phyloP scores from a whole-genome alignment of 2,113 vertebrate genomes.

The Calypte anna region DNA sequence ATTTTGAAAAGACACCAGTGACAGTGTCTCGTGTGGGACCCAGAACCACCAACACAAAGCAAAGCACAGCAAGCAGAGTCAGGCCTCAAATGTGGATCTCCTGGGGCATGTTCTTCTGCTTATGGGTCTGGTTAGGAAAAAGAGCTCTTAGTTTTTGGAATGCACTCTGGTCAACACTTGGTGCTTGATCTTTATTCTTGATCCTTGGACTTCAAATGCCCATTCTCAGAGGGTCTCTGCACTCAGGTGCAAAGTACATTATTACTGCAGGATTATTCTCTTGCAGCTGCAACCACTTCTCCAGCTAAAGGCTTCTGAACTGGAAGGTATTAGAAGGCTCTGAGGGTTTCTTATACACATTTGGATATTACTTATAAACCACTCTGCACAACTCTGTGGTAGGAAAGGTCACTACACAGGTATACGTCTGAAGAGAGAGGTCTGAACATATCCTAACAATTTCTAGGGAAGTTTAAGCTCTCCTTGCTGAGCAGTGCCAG shows the following conservation, averaged over 20 bases:
- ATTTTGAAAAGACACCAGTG: background rate
- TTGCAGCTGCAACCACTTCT: background rate
- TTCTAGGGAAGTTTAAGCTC: conserved; percentile 17
- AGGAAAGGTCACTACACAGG: background rate
- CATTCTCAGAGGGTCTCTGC: background rate
- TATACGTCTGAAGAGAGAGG: background rate
- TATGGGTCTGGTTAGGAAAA: background rate
- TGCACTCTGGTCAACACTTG: background rate
- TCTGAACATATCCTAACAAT: background rate
- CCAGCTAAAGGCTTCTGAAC: background rate
- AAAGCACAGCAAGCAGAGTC: background rate
- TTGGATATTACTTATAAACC: background rate
- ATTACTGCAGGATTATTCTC: background rate
- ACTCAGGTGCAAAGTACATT: background rate
- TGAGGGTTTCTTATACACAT: background rate
- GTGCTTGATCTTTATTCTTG: background rate
- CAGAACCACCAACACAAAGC: background rate
- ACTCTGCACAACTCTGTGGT: background rate
- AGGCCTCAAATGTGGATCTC: background rate
- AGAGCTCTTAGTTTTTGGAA: background rate
- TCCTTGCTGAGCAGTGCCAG: background rate
- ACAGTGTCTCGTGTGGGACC: background rate
- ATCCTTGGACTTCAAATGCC: background rate
- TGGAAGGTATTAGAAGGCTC: background rate
- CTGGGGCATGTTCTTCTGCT: background rate